Evolutionary conservation across 2,113 vertebrate genomes (phyloP), one percentile per base, ranked within the genome.

Genomic region (Elanus axillaris): DNA sequence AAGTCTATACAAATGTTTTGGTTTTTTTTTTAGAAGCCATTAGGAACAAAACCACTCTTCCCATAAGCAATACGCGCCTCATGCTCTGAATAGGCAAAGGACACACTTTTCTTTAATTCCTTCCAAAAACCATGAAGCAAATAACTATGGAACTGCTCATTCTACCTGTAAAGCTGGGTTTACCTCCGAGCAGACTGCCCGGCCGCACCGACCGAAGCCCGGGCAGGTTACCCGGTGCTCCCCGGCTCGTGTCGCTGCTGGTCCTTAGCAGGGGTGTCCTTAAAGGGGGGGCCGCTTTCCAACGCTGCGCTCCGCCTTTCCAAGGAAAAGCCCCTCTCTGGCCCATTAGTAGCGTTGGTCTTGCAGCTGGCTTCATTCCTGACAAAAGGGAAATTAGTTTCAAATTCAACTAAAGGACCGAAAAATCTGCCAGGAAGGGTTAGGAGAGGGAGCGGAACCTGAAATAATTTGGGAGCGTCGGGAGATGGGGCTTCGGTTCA

Each of bases 21-120:
- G 67, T 95, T 96, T 92, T 77, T n/a, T n/a, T 77, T 77, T 94
- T 92, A 72, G 53, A 98, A 96, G 94, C 96, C 93, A 93, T 89
- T 78, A 92, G 60, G 86, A 93, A 84, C 75, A 96, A 97, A 86
- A 86, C 86, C 78, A 75, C 91, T 94, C 90, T 97, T 94, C 93
- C 92, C 97, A 79, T 85, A 63, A 98, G 96, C 97, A 98, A 98
- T 97, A 97, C 12, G 29, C 78, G 4, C 77, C 43, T 78, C 75
- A 42, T 42, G 20, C 79, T 94, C 38, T 15, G 36, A 93, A 66
- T 19, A 94, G 71, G 79, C 80, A 62, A 88, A 90, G 78, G 93
- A 85, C 87, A 95, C 89, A 52, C 69, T 93, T 95, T 89, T 63
- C 93, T 93, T 92, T 80, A 38, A n/a, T 88, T 91, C 50, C 36